Base-by-base conservation (phyloP, 2,113 vertebrate genomes). In the Clarias magur region DNA sequence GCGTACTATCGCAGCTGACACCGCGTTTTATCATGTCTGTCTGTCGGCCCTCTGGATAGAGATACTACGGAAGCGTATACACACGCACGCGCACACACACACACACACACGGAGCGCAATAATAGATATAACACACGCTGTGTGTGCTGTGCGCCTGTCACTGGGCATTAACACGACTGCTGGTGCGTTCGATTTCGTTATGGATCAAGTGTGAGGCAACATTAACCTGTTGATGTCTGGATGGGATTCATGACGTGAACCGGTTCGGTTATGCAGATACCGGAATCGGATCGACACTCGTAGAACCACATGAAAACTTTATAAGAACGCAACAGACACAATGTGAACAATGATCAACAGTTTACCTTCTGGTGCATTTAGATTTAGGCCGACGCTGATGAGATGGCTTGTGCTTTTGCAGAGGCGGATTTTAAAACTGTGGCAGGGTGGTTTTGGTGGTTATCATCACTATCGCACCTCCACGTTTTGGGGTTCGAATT, bases 1-100 rank as follows among this genome's bases (percentile, higher is more conserved):
- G 63, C 48, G 65, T 67, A 82, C 86, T 89, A 88, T 90, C 89
- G 85, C 87, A 85, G 73, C 91, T 91, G 88, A 90, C 90, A 90
- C 85, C 85, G 83, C 89, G 88, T 89, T 89, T 89, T 87, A 86
- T 79, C 88, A 83, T 38, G 84, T 80, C 88, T 86, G 82, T 90
- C 89, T 88, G 83, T 80, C 59, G 82, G 86, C 75, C 27, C 81
- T 88, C 48, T 60, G 80, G 80, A 86, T 80, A 88, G 80, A 87
- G 80, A 87, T 59, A 75, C 38, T 67, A 53, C 53, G 3, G 21
- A 53, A 63, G 59, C 12, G 1, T n/a, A 80, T n/a, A 83, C 25
- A 53, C 25, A 63, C 62, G n/a, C 63, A 65, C 63, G 25, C 60
- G 21, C 67, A 70, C 67, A 70, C 68, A 72, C 27, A 72, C 27